A percentile compares a stretch with the other conserved stretches of the same genome.
Conservation (phyloP, 1,140 invertebrate genomes). For the Harlomillsia oculata region DNA sequence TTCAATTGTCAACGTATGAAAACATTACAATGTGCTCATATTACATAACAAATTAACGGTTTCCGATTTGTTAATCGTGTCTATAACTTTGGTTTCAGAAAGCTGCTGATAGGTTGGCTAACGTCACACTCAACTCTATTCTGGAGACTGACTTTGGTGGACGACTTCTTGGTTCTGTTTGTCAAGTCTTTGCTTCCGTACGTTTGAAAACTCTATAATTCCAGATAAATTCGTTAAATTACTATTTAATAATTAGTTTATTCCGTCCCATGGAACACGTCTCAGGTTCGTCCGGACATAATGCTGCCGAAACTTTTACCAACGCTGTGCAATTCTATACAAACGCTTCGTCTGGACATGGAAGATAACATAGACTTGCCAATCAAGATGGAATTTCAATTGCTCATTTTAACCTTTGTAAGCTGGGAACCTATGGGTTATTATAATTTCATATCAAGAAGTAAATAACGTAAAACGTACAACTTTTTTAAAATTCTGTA, state of each 20-base stretch:
- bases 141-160: constrained; percentile 74
- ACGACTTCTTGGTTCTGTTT: constrained; percentile 59
- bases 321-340: constrained; percentile 53
- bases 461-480: no score
- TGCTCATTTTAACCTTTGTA: constrained; percentile 64
- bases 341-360: constrained; percentile 49
- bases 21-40: no score
- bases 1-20: no score
- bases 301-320: constrained; percentile 65
- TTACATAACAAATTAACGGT: no score
- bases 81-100: no score
- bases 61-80: no score
- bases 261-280: no score
- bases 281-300: constrained; percentile 51
- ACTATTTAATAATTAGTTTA: no score
- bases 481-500: no score
- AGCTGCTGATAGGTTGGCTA: constrained; percentile 61
- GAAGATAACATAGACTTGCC: constrained; percentile 63
- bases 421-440: background rate
- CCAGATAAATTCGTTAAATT: no score
- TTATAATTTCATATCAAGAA: no score
- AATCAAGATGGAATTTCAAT: constrained; percentile 65
- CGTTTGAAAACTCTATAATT: no score
- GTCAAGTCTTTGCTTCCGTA: constrained; percentile 58
- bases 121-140: constrained; percentile 60